Conservation (phyloP, 2,113 vertebrate species). For the Eulemur macaco region DNA sequence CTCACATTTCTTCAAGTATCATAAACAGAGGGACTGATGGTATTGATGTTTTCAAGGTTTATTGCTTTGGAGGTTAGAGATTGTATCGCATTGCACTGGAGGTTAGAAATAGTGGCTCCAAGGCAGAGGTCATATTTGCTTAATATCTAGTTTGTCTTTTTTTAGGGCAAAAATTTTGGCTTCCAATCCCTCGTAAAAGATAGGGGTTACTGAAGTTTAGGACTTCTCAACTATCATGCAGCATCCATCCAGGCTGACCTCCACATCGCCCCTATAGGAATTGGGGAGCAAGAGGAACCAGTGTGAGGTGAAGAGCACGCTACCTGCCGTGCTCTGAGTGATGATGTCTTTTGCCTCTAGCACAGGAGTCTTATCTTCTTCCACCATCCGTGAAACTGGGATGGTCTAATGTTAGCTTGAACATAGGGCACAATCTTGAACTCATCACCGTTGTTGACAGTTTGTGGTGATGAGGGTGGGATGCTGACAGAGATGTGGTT, state of each 20-base stretch:
- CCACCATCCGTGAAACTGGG: neutral
- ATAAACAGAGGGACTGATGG: neutral
- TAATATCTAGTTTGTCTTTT: neutral
- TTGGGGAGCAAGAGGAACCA: neutral
- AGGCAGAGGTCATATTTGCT: neutral
- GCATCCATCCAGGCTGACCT: neutral
- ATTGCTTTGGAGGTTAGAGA: neutral
- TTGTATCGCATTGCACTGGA: too few species aligned
- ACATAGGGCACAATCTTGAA: neutral
- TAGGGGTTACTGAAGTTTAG: neutral
- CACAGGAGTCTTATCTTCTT: neutral
- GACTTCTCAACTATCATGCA: neutral
- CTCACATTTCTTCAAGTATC: neutral
- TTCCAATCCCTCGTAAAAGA: neutral
- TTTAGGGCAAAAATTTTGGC: neutral
- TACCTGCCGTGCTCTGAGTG: neutral
- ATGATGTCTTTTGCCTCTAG: neutral
- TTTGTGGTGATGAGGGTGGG: neutral
- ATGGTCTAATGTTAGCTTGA: neutral
- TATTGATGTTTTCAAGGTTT: neutral
- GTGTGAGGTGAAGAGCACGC: neutral
- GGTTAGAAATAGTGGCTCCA: neutral
- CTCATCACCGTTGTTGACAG: neutral
- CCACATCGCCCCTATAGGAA: neutral
- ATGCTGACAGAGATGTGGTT: neutral